Percentiles rank a stretch among this genome's conserved stretches.
These are phyloP conservation scores for Coenonympha arcania DNA, from an alignment of 2,888 invertebrate species.

Conservation along the genomic window DNA sequence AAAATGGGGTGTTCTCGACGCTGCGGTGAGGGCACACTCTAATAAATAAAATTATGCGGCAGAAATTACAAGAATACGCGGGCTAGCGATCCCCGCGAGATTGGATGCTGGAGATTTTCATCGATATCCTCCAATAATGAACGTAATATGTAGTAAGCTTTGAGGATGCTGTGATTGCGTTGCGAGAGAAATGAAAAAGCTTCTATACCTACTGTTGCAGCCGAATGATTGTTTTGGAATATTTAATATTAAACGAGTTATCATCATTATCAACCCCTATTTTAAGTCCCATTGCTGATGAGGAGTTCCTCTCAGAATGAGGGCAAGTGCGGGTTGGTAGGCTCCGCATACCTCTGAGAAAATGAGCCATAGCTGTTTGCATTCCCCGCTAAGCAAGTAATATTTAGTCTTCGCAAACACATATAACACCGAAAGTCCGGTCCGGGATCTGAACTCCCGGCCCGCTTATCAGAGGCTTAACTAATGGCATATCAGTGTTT, in stretches of 20 bases:
- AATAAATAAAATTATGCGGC: conserved; percentile 74
- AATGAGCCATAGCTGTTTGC: no score
- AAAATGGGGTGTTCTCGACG: conserved; percentile 70
- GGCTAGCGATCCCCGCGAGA: conserved; percentile 62
- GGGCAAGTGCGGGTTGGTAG: no score
- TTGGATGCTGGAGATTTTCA: conserved; percentile 68
- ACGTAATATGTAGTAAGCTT: conserved; percentile 66
- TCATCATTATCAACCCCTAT: no score
- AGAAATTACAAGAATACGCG: conserved; percentile 74
- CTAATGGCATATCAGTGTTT: no score
- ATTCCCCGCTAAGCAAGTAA: no score
- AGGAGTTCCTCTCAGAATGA: no score
- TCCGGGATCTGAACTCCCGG: no score
- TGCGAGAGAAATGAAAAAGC: conserved; percentile 9
- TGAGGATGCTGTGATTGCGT: conserved; percentile 32
- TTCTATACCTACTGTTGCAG: not conserved
- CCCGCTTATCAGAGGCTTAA: no score
- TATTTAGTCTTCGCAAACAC: no score
- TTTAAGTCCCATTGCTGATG: no score
- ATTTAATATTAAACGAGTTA: not conserved
- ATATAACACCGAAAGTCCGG: no score
- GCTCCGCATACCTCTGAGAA: no score
- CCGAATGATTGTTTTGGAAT: not conserved
- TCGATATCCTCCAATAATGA: conserved; percentile 68
- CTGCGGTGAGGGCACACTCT: conserved; percentile 63